A percentile compares a stretch with the other conserved stretches of the same genome.
These are phyloP conservation scores for Streblospio benedicti DNA, from an alignment of 1,140 invertebrate genomes.

Conservation along the genomic window DNA sequence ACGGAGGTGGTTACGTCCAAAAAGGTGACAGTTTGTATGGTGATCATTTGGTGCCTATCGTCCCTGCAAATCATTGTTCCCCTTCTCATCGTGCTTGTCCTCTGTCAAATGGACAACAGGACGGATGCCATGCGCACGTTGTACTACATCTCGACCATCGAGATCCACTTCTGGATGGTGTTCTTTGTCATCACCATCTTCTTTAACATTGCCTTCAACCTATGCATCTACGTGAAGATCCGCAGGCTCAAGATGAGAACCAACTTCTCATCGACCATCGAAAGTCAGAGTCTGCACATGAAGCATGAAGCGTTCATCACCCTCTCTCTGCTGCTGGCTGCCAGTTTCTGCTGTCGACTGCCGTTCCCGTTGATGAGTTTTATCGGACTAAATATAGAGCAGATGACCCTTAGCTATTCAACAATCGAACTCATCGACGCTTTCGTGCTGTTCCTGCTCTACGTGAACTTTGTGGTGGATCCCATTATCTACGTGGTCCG, in stretches of 20 bases:
- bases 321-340: slow-evolving; percentile 2
- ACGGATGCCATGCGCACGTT: slow-evolving; percentile 2
- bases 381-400: neutral
- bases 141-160: slow-evolving; percentile 5
- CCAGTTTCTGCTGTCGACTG: slow-evolving; percentile 6
- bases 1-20: neutral
- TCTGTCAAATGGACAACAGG: neutral
- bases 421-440: neutral
- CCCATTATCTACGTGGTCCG: slow-evolving; percentile 7
- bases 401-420: too few relatives aligned
- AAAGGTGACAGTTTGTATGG: neutral
- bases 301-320: slow-evolving; percentile 10
- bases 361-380: slow-evolving; percentile 1
- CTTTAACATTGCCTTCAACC: slow-evolving; percentile 4
- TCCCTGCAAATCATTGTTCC: slow-evolving; percentile 7
- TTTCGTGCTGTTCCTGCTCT: slow-evolving; percentile 2
- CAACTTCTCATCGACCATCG: neutral
- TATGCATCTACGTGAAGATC: slow-evolving; percentile 4
- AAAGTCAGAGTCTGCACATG: slow-evolving; percentile 1
- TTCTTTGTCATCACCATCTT: neutral
- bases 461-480: slow-evolving; percentile 10
- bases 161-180: slow-evolving; percentile 12
- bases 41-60: slow-evolving; percentile 1
- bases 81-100: neutral
- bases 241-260: neutral